These are phyloP conservation scores for Acanthochromis polyacanthus DNA, from an alignment of 2,113 vertebrate genomes.

Conservation along the genomic window DNA sequence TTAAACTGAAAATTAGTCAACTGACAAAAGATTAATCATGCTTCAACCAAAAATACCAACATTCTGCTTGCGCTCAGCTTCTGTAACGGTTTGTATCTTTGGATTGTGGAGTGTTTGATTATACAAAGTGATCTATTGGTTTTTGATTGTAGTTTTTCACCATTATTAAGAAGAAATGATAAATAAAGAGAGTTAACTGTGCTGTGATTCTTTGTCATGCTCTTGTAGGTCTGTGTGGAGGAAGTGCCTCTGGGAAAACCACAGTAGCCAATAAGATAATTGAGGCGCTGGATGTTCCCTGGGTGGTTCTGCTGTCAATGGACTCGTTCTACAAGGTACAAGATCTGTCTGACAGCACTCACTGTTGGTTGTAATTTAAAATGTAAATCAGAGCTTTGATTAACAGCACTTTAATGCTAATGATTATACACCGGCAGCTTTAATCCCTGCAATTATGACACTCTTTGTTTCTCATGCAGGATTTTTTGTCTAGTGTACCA, in stretches of 20 bases:
- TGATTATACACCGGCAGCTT: no score
- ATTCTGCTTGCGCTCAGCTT: no score
- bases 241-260: constrained; percentile 92
- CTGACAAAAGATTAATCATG: no score
- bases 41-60: no score
- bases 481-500: not conserved
- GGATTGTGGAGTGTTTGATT: no score
- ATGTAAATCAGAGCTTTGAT: not conserved
- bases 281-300: constrained; percentile 92
- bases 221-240: constrained; percentile 89
- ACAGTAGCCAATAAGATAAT: constrained; percentile 93
- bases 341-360: not conserved
- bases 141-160: no score
- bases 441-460: not conserved
- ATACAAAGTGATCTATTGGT: no score
- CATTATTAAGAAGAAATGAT: no score
- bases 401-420: not conserved
- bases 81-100: no score
- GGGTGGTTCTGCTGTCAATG: constrained; percentile 94
- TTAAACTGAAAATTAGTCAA: no score
- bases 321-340: constrained; percentile 93
- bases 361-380: not conserved
- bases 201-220: not conserved
- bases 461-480: not conserved
- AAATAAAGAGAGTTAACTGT: not conserved